Evolutionary conservation across 2,797 vertebrate genomes (phyloP), one percentile per base, ranked within the genome.

Genomic region (Spinus pinus): DNA sequence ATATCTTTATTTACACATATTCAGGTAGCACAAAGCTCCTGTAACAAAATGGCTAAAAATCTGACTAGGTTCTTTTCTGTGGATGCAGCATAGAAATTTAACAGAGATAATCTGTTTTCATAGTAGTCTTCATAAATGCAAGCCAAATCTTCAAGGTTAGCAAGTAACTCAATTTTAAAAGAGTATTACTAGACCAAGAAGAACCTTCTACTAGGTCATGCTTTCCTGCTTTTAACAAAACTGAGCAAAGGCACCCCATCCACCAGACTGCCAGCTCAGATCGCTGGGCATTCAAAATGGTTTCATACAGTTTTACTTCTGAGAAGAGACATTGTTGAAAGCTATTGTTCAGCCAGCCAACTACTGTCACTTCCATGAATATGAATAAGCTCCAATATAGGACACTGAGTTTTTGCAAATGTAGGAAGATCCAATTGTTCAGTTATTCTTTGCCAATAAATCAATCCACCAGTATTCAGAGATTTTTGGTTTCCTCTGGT

Each of bases 321-420:
- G 50, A 86, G 58, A 92, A 72, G 66, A 78, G 53, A 88, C 84
- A 44, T 9, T 85, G 88, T 78, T 79, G 90, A 81, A 94, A 90
- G 81, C 69, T 54, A 88, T 86, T 78, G 73, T 96, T 96, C 93
- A 92, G 66, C 49, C 84, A 95, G 84, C 71, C 93, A 97, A 71
- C 86, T 90, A 47, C 78, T 81, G 87, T 87, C 90, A 87, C 74
- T 94, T 64, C 81, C 92, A 91, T 88, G 82, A 95, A 96, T 89
- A 94, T 87, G 87, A 97, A 94, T 94, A 90, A 96, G 91, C 61
- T 93, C 80, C 72, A 87, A 86, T 80, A 94, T 57, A 95, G 88
- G 94, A 90, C 95, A 92, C 56, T 6, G 39, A 95, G 73, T 94
- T 96, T 78, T 86, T 85, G 50, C 86, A 96, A 84, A 93, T 57